Evolutionary conservation across 2,113 vertebrate species (phyloP).

Genomic region (Hypanus sabinus): DNA sequence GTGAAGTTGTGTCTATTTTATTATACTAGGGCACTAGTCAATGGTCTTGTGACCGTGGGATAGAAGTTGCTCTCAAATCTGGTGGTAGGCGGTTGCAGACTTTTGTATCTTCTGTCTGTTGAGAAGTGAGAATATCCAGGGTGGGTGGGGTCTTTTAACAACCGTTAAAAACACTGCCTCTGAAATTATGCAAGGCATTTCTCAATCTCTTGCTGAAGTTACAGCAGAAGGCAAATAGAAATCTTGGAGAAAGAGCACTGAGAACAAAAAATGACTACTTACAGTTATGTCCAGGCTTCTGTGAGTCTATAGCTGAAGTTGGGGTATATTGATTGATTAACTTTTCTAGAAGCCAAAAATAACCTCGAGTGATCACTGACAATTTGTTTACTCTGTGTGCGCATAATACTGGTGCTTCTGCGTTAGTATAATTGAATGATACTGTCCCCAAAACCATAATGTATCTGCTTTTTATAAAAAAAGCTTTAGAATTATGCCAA

Average conservation of each 20-base stretch:
- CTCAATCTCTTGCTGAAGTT: background rate
- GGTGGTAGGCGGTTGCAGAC: too few species aligned
- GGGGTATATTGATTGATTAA: background rate
- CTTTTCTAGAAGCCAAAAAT: background rate
- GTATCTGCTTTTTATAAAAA: background rate
- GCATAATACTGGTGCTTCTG: background rate
- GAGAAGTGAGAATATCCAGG: too few species aligned
- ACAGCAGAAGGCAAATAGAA: background rate
- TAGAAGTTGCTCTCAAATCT: too few species aligned
- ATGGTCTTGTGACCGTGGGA: too few species aligned
- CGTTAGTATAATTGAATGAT: background rate
- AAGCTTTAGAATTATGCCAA: background rate
- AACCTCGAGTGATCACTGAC: background rate
- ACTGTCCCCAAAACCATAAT: background rate
- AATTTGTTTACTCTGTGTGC: background rate
- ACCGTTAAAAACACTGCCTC: background rate
- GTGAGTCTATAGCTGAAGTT: background rate
- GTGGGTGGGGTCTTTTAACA: background rate
- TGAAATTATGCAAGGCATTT: background rate
- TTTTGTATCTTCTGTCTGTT: too few species aligned
- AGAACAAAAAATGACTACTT: background rate
- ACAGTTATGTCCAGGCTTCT: background rate
- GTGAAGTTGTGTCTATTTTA: too few species aligned
- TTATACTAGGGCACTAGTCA: too few species aligned
- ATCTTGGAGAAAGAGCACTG: background rate